Base-by-base conservation (phyloP, 2,797 vertebrate genomes). In the Vireo griseus region DNA sequence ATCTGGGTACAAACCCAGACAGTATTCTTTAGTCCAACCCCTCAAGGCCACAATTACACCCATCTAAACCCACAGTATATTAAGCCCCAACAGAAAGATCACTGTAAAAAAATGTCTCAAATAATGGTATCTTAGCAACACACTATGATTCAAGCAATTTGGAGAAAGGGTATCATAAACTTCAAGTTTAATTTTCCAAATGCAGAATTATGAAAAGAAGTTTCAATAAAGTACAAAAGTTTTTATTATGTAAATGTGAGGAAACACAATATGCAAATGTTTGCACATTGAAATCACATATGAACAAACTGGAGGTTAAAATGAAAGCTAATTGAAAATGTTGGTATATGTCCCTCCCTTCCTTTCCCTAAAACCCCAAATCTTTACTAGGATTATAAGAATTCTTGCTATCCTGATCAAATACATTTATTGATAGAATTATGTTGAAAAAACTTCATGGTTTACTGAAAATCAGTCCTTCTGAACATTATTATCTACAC, bases 401-500 rank as follows among this genome's bases (percentile, higher is more conserved):
- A 47, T 77, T 89, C n/a, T 79, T 80, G 37, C 29, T 55, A 82
- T 31, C 37, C 54, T 80, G 58, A 52, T 95, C 39, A 85, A 93
- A 55, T 83, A 85, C 4, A 7, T 54, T 69, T 86, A 86, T 78
- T 85, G 84, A 91, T 11, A 85, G 58, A 82, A 86, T 66, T 74
- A 75, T 8, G 28, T 61, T 88, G 9, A 87, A 88, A 96, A 94
- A 83, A 29, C 25, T 51, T 90, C 93, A 95, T 57, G 96, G 96
- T 95, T 97, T 97, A 95, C 96, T 94, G 93, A 97, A 96, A 71
- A 90, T 78, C 78, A 74, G 83, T 88, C 92, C 84, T 97, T 94
- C 96, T 86, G 96, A 97, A 97, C 80, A 95, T 83, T 96, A 96
- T 91, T 95, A 96, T 96, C 95, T 97, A 97, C 92, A 95, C 87